Evolutionary conservation across 2,888 invertebrate genomes (phyloP), one percentile per base, ranked within the genome.

Genomic region (Chydorus sphaericus): DNA sequence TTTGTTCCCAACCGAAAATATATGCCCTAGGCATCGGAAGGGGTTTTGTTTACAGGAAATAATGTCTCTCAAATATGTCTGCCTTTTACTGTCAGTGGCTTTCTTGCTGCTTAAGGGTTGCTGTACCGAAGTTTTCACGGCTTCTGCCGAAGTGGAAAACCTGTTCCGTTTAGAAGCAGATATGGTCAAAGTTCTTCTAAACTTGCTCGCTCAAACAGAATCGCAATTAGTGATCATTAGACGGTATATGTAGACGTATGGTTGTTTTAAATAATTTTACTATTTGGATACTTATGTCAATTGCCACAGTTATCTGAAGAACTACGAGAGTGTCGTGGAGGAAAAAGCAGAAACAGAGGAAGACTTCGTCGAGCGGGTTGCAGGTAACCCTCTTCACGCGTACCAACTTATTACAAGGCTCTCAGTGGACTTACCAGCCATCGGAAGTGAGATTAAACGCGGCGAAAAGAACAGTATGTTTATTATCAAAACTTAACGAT

Each of bases 321-420:
- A 55, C 8, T 55, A 48, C 33, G 20, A 55, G 28, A 20, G 38
- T 14, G 33, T 55, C 20, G 33, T 49, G 31, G 49, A 55, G 11
- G 55, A 55, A 16, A 49, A 55, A 6, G 48, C 29, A n/a, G 26
- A 29, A 16, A 55, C 48, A 6, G 61, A 59, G 16, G 56, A 50
- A 10, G 57, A 53, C 2, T 60, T 61, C 10, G 56, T 56, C n/a
- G 60, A 61, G n/a, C 39, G 23, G 33, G 59, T 64, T 26, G 61
- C 63, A 26, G 64, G 62, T 2, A 66, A 67, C 60, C 67, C 67
- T 2, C 56, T 67, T 10, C 63, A 66, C 50, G 66, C 66, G 11
- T 67, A 63, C 55, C 67, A 67, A 48, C 60, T 67, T 23, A 60
- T 67, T 56, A 66, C 65, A 56, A 54, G 67, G 7, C 59, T 67